Evolutionary conservation across 2,888 invertebrate species (phyloP), one percentile per base, ranked within the genome.

Genomic region (Harpagoxenus sublaevis): DNA sequence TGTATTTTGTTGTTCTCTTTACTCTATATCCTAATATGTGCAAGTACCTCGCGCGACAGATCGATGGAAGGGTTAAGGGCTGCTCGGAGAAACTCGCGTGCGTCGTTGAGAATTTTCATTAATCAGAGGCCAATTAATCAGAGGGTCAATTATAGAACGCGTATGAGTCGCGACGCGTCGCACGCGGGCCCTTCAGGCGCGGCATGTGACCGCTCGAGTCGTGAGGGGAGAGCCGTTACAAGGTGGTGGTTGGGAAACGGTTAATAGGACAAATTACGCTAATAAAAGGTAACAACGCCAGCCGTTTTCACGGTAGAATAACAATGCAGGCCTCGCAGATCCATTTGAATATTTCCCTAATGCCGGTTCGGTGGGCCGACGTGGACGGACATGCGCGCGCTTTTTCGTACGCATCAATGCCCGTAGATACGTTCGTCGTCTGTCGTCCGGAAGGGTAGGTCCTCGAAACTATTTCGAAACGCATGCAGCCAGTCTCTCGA

Each of bases 281-380:
- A 94, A 94, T 94, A 93, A 93, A 93, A 92, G 93, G 92, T 92
- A 94, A 94, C 93, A 93, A 92, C 93, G 92, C 86, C 92, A 90
- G 93, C 86, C 94, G 94, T 94, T 94, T 94, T 94, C 94, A 94
- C 94, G 94, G 93, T 94, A 94, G 94, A 94, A 94, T 94, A 94
- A 94, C 94, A 94, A 94, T 94, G 93, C 70, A 79, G 91, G 90
- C 91, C 89, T 86, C 89, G 90, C 89, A 89, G 91, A 86, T 92
- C 89, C 89, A 92, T 91, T 91, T 91, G 91, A 92, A 92, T 92
- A 91, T 92, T 92, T 92, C 90, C 92, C 92, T 91, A 92, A 92
- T 91, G 90, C 89, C 87, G 73, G 78, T 39, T 85, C 85, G 84
- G 77, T 65, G 82, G 35, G 78, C 79, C 55, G 86, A 60, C 83